Percentiles rank a stretch among this genome's conserved stretches.
These are phyloP conservation scores for Limnephilus rhombicus DNA, from an alignment of 2,888 invertebrate genomes.

Conservation along the genomic window DNA sequence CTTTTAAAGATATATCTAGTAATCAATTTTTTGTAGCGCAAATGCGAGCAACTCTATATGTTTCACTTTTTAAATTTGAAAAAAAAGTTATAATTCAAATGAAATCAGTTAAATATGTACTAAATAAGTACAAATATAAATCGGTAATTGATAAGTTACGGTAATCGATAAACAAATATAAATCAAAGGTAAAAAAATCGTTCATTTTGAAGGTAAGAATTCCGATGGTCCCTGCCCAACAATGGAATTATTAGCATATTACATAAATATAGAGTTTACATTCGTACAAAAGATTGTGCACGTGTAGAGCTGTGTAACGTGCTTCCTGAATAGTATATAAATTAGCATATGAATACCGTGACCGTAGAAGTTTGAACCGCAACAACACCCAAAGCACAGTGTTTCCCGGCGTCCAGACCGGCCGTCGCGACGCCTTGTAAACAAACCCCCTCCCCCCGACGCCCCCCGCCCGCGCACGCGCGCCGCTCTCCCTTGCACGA, in stretches of 20 bases:
- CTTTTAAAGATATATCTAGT: no score
- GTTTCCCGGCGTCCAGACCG: slow-evolving; percentile 11
- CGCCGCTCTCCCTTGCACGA: not conserved
- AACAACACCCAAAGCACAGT: not conserved
- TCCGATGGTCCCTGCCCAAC: not conserved
- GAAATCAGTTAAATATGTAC: no score
- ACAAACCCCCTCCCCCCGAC: not conserved
- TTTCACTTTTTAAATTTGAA: no score
- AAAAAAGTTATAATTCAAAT: no score
- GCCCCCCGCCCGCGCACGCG: not conserved
- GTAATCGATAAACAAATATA: no score
- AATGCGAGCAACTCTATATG: no score
- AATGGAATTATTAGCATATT: not conserved
- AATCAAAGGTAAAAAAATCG: not conserved
- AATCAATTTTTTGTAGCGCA: no score
- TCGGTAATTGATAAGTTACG: no score
- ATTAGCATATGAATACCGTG: slow-evolving; percentile 1
- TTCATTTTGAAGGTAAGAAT: not conserved
- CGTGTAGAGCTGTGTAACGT: not conserved
- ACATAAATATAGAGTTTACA: not conserved
- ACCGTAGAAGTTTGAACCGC: not conserved
- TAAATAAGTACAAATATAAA: no score
- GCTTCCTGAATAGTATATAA: not conserved
- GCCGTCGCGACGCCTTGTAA: slow-evolving; percentile 24
- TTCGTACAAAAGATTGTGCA: not conserved